These are phyloP conservation scores for Brachionus rubens DNA, from an alignment of 1,140 invertebrate genomes.

Conservation along the genomic window DNA sequence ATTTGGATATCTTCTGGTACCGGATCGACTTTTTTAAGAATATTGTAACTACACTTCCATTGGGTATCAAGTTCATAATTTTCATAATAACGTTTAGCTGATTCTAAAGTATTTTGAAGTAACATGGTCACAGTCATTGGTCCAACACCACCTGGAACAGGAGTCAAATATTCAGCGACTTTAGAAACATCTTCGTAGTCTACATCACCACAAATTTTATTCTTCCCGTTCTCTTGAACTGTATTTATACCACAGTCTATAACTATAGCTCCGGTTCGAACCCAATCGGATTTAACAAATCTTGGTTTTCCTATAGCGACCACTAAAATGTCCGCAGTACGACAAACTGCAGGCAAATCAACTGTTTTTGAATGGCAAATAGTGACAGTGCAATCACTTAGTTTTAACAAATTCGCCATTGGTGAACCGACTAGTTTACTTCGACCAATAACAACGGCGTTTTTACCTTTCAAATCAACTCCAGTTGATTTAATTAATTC, in stretches of 20 bases:
- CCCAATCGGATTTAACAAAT: conserved; percentile 90
- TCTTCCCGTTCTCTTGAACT: conserved; percentile 63
- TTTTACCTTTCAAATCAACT: conserved; percentile 74
- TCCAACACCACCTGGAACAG: conserved; percentile 94
- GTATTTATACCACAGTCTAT: conserved; percentile 98
- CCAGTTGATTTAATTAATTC: conserved; percentile 74
- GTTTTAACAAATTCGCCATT: conserved; percentile 63
- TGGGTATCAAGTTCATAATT: conserved; percentile 26
- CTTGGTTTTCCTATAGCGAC: conserved; percentile 87
- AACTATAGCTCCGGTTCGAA: conserved; percentile 96
- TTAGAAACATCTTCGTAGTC: conserved; percentile 71
- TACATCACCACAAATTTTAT: conserved; percentile 74
- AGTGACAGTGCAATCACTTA: conserved; percentile 81
- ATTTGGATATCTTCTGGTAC: conserved; percentile 75
- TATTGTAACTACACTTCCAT: conserved; percentile 56
- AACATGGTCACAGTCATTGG: conserved; percentile 98
- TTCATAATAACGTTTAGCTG: conserved; percentile 63
- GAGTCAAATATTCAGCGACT: conserved; percentile 84
- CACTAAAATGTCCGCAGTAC: conserved; percentile 85
- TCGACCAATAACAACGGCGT: conserved; percentile 87
- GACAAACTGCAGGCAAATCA: conserved; percentile 70
- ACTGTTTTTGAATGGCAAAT: conserved; percentile 91
- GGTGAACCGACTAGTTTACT: conserved; percentile 97
- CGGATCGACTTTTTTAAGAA: conserved; percentile 53
- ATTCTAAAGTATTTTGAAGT: conserved; percentile 86